These are phyloP conservation scores for Drosophila parvula DNA, from an alignment of 1,140 invertebrate genomes.

Conservation along the genomic window DNA sequence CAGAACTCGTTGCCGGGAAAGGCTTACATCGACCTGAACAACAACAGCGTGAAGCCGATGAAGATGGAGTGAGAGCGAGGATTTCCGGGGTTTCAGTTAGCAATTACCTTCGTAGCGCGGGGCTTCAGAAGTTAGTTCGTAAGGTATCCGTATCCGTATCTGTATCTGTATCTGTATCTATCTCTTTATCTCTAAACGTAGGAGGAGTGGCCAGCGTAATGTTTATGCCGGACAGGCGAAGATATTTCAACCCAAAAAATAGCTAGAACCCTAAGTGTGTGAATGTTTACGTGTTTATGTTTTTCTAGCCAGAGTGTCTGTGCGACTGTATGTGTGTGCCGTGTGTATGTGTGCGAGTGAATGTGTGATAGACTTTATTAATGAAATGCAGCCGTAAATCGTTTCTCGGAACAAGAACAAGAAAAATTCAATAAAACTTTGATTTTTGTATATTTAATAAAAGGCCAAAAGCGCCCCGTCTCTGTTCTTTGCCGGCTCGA, in stretches of 20 bases:
- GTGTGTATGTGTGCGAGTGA: conserved; percentile 20
- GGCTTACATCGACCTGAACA: conserved; percentile 75
- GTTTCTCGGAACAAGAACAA: conserved; percentile 54
- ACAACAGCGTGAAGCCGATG: conserved; percentile 71
- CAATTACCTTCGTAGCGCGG: conserved; percentile 65
- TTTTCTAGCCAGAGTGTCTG: conserved; percentile 39
- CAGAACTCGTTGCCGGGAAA: conserved; percentile 46
- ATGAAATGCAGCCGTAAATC: conserved; percentile 61
- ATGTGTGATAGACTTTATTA: conserved; percentile 52
- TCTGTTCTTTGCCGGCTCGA: conserved; percentile 43
- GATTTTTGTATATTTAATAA: conserved; percentile 47
- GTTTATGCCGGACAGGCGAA: conserved; percentile 76
- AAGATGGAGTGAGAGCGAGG: conserved; percentile 66
- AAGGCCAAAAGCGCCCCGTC: conserved; percentile 2
- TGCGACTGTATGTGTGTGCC: conserved; percentile 1
- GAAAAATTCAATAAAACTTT: conserved; percentile 46
- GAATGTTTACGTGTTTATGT: conserved; percentile 51
- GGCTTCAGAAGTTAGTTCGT: conserved; percentile 64
- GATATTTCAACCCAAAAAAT: conserved; percentile 69
- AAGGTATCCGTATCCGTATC: conserved; percentile 37
- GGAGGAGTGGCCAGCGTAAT: conserved; percentile 55
- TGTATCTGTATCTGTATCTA: conserved; percentile 36
- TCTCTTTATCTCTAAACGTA: conserved; percentile 27
- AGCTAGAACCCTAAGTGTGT: conserved; percentile 66
- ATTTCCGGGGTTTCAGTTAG: conserved; percentile 32